Base-by-base conservation (phyloP, 2,113 vertebrate genomes). In the Scomber colias region DNA sequence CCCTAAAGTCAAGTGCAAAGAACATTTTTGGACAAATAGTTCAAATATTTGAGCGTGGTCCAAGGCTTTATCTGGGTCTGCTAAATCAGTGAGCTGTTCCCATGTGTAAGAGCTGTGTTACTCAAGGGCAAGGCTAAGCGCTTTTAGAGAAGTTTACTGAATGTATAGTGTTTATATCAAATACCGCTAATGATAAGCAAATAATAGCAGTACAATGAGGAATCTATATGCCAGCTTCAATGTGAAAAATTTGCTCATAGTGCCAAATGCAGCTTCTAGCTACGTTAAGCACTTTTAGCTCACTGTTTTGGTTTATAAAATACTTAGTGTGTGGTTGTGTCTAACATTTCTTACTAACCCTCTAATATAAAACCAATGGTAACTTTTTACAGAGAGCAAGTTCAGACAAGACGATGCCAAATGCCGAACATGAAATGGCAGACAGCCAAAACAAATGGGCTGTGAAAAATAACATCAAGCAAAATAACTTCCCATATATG, bases 31-130 rank as follows among this genome's bases (percentile, higher is more conserved):
- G 54, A 91, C 65, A 89, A 89, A 93, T 92, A 82, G 81, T 86
- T 90, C 5, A 87, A 87, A 92, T 94, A 90, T 86, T 93, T 93
- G 90, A 92, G 50, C 30, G 0, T 10, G 77, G 44, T 91, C 90
- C 92, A 92, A 87, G 84, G 77, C 77, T 89, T 92, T 87, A 90
- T 92, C 88, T 57, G 77, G 72, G 55, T 87, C 64, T 89, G 79
- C 77, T 79, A 66, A 90, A 75, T 87, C 76, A 79, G 35, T 59
- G 75, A 49, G 76, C 80, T 59, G 85, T 84, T 94, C 83, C 81
- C 84, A 85, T 81, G 75, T 86, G 73, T 65, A 16, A 31, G 55
- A 77, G 67, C 64, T 66, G 51, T 66, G 63, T 75, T 83, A 75
- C n/a, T 70, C 62, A 76, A 87, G 70, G 74, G 56, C 54, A 65